Base-by-base conservation (phyloP, 2,888 invertebrate genomes). In the Andrena haemorrhoa region DNA sequence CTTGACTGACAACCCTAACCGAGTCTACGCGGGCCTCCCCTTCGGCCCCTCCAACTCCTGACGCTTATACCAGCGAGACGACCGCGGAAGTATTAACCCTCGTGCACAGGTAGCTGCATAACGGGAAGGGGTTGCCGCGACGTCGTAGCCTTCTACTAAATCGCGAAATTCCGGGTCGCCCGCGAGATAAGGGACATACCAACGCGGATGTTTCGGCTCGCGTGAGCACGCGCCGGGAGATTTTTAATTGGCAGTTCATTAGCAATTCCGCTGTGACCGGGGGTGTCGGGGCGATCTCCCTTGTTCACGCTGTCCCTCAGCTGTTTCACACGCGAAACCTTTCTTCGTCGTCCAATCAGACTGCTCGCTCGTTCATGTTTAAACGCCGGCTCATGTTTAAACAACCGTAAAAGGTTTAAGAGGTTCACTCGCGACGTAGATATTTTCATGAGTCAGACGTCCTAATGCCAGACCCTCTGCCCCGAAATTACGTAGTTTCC, bases 1-100 rank as follows among this genome's bases (percentile, higher is more conserved):
- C 84, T 90, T 90, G 88, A 91, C 88, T 90, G 89, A 89, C 90
- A 90, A 90, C 82, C 86, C 83, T 89, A 87, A 89, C 90, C 85
- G 84, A 86, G 74, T 72, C 71, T 68, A 41, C 16, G 41, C 12
- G 41, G 35, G 49, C 69, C 77, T 72, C 63, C 47, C 53, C 63
- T 56, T 4, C 53, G 60, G 49, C 16, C 56, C 69, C 69, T 69
- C 47, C 47, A 8, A 4, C 60, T 47, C 63, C 41, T 31, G 26
- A 20, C 20, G 26, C 66, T 70, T 76, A 49, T 71, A 60, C 68
- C 33, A 72, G 71, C 79, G 61, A 74, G 79, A 83, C 78, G 71
- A 75, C 75, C 66, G 56, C 73, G 82, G 85, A 83, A 81, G 77
- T 83, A 86, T 82, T 83, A 74, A 71, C 72, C 73, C 56, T 12